Evolutionary conservation across 2,113 vertebrate species (phyloP), one percentile per base, ranked within the genome.

Genomic region (Tonatia bakeri): DNA sequence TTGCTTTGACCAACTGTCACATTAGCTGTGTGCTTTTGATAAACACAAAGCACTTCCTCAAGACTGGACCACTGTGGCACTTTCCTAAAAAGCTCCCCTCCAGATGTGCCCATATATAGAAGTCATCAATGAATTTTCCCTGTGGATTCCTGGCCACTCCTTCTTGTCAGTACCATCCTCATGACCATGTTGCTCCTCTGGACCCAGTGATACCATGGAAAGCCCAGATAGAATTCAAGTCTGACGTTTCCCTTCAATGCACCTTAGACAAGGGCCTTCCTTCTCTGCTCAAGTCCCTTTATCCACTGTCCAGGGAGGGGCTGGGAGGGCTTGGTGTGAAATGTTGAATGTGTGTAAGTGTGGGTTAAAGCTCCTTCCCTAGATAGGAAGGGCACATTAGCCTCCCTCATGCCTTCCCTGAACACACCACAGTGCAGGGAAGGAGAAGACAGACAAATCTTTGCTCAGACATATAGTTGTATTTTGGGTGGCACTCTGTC

Each of bases 201-300:
- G 38, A 17, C 24, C 50, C 14, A 86, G 26, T 69, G 59, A 56
- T 33, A 59, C 24, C 33, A 4, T 24, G 70, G 52, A n/a, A 67
- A 82, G 7, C 47, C n/a, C 47, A 15, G 26, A 38, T 6, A n/a
- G 80, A 83, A 95, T 90, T 90, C 50, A 92, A 94, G 47, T 15
- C 36, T 91, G 77, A 75, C 10, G 14, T 81, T 43, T 40, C 52
- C 40, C 22, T 94, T 95, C 56, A 69, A 1, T 36, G 33, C 20
- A 70, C 43, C 38, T 87, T 91, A 73, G 43, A 77, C 17, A 91
- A 85, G 31, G 15, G 8, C 19, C 38, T 73, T 90, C 38, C 38
- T 94, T 94, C 16, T 94, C 38, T 76, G 40, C n/a, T 52, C 38
- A 82, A 76, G 75, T 75, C 10, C 20, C 31, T 93, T 96, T 85